Evolutionary conservation across 2,888 invertebrate genomes (phyloP).

Genomic region (Sympetrum striolatum): DNA sequence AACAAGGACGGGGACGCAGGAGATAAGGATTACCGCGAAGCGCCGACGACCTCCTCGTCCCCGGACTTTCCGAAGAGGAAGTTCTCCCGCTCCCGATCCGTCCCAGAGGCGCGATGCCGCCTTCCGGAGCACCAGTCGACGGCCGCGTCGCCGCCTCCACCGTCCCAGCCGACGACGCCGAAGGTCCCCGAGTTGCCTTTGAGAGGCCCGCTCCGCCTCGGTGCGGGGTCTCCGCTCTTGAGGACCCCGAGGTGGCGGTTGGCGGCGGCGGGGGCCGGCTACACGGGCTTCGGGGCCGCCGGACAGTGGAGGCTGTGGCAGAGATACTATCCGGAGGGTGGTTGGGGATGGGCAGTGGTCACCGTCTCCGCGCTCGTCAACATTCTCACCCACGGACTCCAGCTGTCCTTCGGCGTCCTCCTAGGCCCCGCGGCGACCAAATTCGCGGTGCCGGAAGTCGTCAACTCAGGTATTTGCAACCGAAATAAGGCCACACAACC

Average conservation of each 20-base stretch:
- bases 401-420: constrained; percentile 54
- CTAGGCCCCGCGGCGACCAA: constrained; percentile 8
- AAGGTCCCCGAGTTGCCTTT: constrained; percentile 11
- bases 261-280: constrained; percentile 21
- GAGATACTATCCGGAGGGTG: constrained; percentile 85
- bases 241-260: constrained; percentile 15
- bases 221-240: constrained; percentile 18
- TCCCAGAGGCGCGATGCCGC: constrained; percentile 23
- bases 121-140: background rate
- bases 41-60: background rate
- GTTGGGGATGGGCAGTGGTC: constrained; percentile 86
- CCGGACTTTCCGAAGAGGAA: background rate
- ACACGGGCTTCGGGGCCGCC: constrained; percentile 22
- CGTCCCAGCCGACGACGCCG: background rate
- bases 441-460: constrained; percentile 15
- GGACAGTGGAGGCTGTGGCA: constrained; percentile 44
- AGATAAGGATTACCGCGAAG: background rate
- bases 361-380: constrained; percentile 76
- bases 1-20: background rate
- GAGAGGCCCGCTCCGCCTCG: constrained; percentile 1
- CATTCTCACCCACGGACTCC: constrained; percentile 76
- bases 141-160: background rate
- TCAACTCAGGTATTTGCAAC: constrained; percentile 40
- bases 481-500: background rate
- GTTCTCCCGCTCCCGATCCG: constrained; percentile 25